A percentile compares a stretch with the other conserved stretches of the same genome.
Evolutionary conservation across 2,888 invertebrate genomes (phyloP).

Genomic region (Seladonia tumulorum): DNA sequence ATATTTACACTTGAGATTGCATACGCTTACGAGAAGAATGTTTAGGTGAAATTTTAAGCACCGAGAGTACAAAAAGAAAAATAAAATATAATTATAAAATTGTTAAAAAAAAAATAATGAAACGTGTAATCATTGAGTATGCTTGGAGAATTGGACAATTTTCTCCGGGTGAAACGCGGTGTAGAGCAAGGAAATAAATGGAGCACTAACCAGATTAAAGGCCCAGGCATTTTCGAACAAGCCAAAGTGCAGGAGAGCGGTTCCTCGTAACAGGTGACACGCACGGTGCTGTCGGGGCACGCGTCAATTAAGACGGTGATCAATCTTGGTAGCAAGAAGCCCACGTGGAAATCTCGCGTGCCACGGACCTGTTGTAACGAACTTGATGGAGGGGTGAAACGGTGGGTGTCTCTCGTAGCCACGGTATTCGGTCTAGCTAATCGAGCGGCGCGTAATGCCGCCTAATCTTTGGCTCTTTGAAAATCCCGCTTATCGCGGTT

Average conservation of each 20-base stretch:
- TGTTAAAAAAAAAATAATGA: no score
- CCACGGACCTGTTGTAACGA: background rate
- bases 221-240: background rate
- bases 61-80: no score
- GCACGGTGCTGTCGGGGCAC: slow-evolving; percentile 24
- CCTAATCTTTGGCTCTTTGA: slow-evolving; percentile 55
- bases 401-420: slow-evolving; percentile 14
- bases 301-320: slow-evolving; percentile 63
- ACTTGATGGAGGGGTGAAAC: slow-evolving; percentile 6
- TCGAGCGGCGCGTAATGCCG: slow-evolving; percentile 45
- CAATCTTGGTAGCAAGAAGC: slow-evolving; percentile 46
- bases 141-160: no score
- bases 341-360: slow-evolving; percentile 26
- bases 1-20: no score
- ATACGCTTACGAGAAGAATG: no score
- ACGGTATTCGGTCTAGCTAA: slow-evolving; percentile 48
- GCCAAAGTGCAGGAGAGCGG: background rate
- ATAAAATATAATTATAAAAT: no score
- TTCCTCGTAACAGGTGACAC: slow-evolving; percentile 32
- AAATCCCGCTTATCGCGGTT: slow-evolving; percentile 22
- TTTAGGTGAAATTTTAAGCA: no score
- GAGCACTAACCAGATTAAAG: background rate
- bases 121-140: no score
- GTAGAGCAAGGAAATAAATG: no score
- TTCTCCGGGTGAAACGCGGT: no score